Evolutionary conservation across 92 coral and sea anemone genomes (phyloP).

Genomic region (Umimayanthus kanabou): DNA sequence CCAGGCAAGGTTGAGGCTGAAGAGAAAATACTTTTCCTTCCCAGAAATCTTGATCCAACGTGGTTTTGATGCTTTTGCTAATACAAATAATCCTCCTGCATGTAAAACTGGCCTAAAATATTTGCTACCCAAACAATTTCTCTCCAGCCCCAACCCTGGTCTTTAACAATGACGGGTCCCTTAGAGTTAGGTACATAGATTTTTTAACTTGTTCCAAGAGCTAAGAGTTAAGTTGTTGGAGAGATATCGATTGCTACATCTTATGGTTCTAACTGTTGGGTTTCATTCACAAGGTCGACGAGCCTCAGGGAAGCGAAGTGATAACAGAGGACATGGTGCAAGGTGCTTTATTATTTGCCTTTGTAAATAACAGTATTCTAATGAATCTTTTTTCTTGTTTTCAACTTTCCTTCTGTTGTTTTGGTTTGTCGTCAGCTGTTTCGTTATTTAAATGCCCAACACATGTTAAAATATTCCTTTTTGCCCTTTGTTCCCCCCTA

Average conservation of each 20-base stretch:
- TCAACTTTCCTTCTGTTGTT: background rate
- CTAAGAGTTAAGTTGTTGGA: background rate
- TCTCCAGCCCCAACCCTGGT: too few relatives aligned
- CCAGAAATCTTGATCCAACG: too few relatives aligned
- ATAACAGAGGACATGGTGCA: slow-evolving; percentile 60
- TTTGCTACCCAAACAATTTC: too few relatives aligned
- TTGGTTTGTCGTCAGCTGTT: background rate
- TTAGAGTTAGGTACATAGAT: too few relatives aligned
- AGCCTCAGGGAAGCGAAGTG: slow-evolving; percentile 65
- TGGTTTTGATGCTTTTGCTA: too few relatives aligned
- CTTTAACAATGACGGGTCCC: too few relatives aligned
- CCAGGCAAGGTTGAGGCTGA: too few relatives aligned
- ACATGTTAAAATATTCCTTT: too few relatives aligned
- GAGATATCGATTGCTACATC: background rate
- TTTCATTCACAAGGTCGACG: slow-evolving; percentile 61
- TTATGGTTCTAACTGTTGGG: background rate
- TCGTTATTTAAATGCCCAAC: too few relatives aligned
- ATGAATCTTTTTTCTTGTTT: background rate
- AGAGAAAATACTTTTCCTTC: too few relatives aligned
- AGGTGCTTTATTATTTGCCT: slow-evolving; percentile 19
- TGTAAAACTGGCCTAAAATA: too few relatives aligned
- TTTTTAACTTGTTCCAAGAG: background rate
- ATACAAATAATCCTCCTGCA: too few relatives aligned
- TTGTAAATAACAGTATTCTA: background rate
- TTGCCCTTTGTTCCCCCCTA: background rate